A percentile compares a stretch with the other conserved stretches of the same genome.
These are phyloP conservation scores for Amphipyra tragopoginis DNA, from an alignment of 2,888 invertebrate species.

Conservation along the genomic window DNA sequence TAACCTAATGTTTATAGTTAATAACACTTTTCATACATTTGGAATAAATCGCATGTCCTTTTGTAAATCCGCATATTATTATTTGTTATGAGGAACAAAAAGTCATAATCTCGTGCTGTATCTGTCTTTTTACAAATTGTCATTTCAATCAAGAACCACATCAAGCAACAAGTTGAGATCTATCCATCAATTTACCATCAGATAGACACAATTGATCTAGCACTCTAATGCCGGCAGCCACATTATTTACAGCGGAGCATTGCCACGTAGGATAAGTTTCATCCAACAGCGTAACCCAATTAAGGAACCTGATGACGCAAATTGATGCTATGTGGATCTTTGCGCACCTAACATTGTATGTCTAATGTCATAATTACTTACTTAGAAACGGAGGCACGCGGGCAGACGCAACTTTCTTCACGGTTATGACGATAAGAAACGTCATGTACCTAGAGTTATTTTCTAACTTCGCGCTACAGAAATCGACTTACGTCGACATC, in stretches of 20 bases:
- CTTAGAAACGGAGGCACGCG: conserved; percentile 25
- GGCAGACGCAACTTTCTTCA: conserved; percentile 5
- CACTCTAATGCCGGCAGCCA: conserved; percentile 48
- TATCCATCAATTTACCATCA: conserved; percentile 36
- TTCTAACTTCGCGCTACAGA: conserved; percentile 32
- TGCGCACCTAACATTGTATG: conserved; percentile 29
- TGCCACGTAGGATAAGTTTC: conserved; percentile 4
- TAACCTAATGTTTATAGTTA: conserved; percentile 21
- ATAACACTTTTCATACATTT: neutral
- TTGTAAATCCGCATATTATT: neutral
- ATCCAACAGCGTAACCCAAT: conserved; percentile 25
- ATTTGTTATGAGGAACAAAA: neutral
- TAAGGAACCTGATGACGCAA: conserved; percentile 27
- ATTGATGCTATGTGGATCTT: conserved; percentile 39
- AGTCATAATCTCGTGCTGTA: conserved; percentile 3
- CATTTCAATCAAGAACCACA: conserved; percentile 19
- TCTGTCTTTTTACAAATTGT: conserved; percentile 11
- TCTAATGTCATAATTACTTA: conserved; percentile 25
- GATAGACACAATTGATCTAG: conserved; percentile 37
- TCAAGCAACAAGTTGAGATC: conserved; percentile 33
- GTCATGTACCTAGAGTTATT: conserved; percentile 21
- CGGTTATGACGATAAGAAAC: conserved; percentile 7
- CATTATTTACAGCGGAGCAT: conserved; percentile 52
- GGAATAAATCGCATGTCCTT: too few relatives aligned
- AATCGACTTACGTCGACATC: conserved; percentile 43